Conservation (phyloP, 2,888 invertebrate genomes). For the Dicyrtomina minuta region DNA sequence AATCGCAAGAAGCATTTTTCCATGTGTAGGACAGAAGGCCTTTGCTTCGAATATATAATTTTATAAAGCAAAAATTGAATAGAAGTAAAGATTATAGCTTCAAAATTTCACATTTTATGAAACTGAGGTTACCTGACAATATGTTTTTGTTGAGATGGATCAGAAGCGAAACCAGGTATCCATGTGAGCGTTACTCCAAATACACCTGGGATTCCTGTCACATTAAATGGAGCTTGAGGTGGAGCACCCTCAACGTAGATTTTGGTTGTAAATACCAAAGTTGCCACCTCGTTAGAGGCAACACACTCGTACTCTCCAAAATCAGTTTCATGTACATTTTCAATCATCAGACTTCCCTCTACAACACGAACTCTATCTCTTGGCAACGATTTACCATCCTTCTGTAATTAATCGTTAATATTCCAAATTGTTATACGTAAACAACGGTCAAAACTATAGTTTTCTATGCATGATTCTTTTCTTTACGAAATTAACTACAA, state of each 20-base stretch:
- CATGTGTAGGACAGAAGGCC: neutral
- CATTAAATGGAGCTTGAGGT: constrained; percentile 95
- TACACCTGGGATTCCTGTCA: constrained; percentile 84
- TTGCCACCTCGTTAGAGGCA: constrained; percentile 91
- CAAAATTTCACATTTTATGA: constrained; percentile 18
- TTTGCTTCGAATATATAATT: neutral
- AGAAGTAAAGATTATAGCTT: neutral
- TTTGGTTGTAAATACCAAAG: constrained; percentile 86
- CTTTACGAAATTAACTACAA: no score
- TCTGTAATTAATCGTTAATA: no score
- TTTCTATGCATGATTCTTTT: no score
- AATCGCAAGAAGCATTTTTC: neutral
- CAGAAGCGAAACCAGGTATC: constrained; percentile 73
- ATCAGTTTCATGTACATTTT: constrained; percentile 77
- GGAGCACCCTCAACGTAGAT: constrained; percentile 90
- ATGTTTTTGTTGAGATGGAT: constrained; percentile 75
- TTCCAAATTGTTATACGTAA: no score
- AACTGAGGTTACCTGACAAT: constrained; percentile 72
- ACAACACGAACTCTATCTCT: constrained; percentile 74
- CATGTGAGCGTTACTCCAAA: constrained; percentile 88
- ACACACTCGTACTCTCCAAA: constrained; percentile 94
- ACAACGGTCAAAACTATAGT: no score
- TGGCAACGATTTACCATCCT: constrained; percentile 78
- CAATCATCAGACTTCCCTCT: constrained; percentile 85
- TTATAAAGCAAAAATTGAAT: neutral